Conservation (phyloP, 2,113 vertebrate species). For the Zosterops borbonicus region DNA sequence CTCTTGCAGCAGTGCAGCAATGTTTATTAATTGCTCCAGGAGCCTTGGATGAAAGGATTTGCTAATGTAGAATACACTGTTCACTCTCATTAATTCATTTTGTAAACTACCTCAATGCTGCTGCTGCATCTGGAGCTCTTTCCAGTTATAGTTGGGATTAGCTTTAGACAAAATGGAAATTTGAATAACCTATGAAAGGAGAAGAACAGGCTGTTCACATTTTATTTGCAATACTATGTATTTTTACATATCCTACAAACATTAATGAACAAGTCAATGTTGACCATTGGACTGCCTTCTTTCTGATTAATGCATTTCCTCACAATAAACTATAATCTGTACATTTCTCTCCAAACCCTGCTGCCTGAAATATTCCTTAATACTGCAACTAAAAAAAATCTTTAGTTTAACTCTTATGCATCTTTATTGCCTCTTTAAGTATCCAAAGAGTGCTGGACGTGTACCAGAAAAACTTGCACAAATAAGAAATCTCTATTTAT, state of each 20-base stretch:
- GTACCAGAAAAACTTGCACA: not conserved
- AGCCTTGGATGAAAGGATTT: not conserved
- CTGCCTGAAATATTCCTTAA: not conserved
- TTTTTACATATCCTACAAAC: not conserved
- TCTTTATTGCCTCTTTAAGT: not conserved
- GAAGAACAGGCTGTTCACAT: not conserved
- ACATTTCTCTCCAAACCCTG: not conserved
- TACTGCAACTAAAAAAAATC: not conserved
- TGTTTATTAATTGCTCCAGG: not conserved
- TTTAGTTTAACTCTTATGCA: not conserved
- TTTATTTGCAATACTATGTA: not conserved
- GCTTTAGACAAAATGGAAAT: not conserved
- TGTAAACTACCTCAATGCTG: not conserved
- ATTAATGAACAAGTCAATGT: not conserved
- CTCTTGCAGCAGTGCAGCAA: not conserved
- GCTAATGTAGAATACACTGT: not conserved
- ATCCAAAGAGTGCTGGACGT: not conserved
- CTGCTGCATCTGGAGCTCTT: not conserved
- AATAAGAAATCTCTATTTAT: not conserved
- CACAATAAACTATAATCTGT: not conserved
- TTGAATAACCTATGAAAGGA: not conserved
- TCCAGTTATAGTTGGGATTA: not conserved
- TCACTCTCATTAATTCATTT: conserved; percentile 20
- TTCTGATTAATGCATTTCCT: not conserved
- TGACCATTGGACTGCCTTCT: not conserved